Evolutionary conservation across 2,113 vertebrate species (phyloP).

Genomic region (Daboia siamensis): DNA sequence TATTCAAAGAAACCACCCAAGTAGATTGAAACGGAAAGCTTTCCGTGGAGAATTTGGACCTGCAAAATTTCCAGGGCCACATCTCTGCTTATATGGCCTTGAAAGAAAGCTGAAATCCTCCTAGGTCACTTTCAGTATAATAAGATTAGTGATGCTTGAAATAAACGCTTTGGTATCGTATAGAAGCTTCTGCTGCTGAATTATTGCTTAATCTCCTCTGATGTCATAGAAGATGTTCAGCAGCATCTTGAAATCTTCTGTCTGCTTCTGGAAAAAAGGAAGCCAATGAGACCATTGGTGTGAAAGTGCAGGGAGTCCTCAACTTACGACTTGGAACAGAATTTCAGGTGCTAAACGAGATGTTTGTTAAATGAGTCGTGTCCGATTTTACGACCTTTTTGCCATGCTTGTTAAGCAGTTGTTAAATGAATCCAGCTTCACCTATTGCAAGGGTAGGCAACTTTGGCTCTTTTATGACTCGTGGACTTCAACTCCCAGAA

Average conservation of each 20-base stretch:
- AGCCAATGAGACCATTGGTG: neutral
- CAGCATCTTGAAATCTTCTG: neutral
- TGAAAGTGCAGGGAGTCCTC: neutral
- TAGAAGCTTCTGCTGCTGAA: neutral
- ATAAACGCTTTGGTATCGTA: neutral
- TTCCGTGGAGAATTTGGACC: neutral
- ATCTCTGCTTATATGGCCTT: neutral
- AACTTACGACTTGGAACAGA: neutral
- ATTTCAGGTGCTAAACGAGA: neutral
- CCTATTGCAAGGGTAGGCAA: too few species aligned
- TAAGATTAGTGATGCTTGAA: neutral
- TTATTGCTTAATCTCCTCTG: neutral
- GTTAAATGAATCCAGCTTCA: neutral
- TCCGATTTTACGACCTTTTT: neutral
- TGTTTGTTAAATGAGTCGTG: neutral
- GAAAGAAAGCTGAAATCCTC: neutral
- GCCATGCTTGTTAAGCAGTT: neutral
- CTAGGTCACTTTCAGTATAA: neutral
- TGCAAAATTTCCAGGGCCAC: neutral
- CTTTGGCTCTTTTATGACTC: too few species aligned
- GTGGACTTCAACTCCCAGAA: too few species aligned
- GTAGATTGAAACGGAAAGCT: neutral
- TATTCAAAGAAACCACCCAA: neutral
- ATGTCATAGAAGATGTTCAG: neutral
- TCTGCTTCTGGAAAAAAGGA: neutral